A percentile compares a stretch with the other conserved stretches of the same genome.
Evolutionary conservation across 2,888 invertebrate species (phyloP).

Genomic region (Pyrrhosoma nymphula): DNA sequence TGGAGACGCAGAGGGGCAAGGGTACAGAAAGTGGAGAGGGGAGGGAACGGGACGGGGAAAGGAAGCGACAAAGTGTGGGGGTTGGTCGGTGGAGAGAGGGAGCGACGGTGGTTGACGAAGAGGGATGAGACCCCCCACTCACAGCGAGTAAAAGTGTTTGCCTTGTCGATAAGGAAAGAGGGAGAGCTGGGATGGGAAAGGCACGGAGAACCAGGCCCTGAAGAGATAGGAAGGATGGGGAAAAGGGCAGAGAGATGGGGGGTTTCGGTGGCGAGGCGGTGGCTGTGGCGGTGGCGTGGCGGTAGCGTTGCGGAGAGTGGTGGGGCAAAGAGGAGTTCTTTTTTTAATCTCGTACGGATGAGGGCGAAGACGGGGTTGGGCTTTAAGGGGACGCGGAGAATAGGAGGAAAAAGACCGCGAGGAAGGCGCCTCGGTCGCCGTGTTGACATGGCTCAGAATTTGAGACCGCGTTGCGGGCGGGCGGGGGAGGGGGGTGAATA

Average conservation of each 20-base stretch:
- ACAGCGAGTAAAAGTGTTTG: constrained; percentile 52
- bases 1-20: not conserved
- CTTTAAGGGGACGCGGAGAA: not conserved
- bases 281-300: not conserved
- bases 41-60: no score
- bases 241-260: not conserved
- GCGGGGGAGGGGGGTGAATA: constrained; percentile 4
- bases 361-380: no score
- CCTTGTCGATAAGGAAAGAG: constrained; percentile 49
- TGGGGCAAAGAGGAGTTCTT: no score
- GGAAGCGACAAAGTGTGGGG: not conserved
- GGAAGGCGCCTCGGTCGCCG: not conserved
- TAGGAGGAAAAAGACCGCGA: not conserved
- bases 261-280: no score
- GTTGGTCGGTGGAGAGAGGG: not conserved
- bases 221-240: not conserved
- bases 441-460: constrained; percentile 53
- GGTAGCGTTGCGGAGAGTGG: not conserved
- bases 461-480: constrained; percentile 24
- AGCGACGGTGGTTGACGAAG: constrained; percentile 8
- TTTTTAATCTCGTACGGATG: no score
- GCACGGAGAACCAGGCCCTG: not conserved
- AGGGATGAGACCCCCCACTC: constrained; percentile 40
- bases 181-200: not conserved
- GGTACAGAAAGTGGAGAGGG: no score